Conservation (phyloP, 2,113 vertebrate genomes). For the Synodontis membranacea region DNA sequence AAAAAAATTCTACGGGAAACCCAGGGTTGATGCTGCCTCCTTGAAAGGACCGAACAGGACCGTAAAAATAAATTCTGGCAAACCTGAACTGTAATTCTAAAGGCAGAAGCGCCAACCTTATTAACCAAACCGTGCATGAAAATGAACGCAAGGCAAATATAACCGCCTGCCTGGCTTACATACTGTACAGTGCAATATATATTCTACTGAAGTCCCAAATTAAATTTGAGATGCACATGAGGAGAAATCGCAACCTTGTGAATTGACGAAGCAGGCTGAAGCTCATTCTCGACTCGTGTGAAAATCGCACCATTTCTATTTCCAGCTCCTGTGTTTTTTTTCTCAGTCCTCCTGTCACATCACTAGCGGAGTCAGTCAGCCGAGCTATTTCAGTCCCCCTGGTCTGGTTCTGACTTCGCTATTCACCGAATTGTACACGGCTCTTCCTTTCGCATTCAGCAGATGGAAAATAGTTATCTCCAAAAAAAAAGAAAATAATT, state of each 20-base stretch:
- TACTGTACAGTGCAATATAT: neutral
- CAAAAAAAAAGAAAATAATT: too few species aligned
- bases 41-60: neutral
- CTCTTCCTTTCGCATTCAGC: constrained; percentile 20
- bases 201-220: neutral
- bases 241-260: neutral
- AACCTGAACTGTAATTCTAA: constrained; percentile 32
- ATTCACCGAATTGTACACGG: neutral
- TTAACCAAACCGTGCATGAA: constrained; percentile 28
- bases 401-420: constrained; percentile 10
- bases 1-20: neutral
- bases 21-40: neutral
- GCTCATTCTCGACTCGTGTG: constrained; percentile 14
- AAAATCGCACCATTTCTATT: constrained; percentile 33
- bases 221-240: neutral
- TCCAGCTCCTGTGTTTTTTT: constrained; percentile 22
- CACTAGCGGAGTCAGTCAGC: constrained; percentile 33
- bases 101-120: neutral
- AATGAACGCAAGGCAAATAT: neutral
- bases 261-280: neutral
- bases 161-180: neutral
- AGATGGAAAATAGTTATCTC: constrained; percentile 34
- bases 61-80: neutral
- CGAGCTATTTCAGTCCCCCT: constrained; percentile 22
- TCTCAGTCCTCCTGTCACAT: constrained; percentile 34